These are phyloP conservation scores for Oreochromis grahami DNA, from an alignment of 2,797 vertebrate genomes.

Conservation along the genomic window DNA sequence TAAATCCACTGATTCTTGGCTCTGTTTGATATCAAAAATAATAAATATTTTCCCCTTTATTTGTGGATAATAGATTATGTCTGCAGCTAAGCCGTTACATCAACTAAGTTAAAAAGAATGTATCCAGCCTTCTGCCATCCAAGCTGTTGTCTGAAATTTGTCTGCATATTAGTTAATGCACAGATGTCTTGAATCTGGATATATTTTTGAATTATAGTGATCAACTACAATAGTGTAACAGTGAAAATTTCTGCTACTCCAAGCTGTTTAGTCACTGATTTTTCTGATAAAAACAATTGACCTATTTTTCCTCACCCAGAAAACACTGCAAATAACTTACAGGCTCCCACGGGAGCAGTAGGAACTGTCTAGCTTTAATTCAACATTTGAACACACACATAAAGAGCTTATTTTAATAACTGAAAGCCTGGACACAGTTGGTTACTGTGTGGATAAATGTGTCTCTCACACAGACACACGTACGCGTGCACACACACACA, in stretches of 20 bases:
- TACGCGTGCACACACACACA: not conserved
- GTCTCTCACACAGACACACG: not conserved
- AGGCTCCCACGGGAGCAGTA: not conserved
- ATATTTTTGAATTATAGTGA: not conserved
- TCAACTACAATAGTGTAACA: not conserved
- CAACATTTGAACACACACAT: not conserved
- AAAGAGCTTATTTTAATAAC: not conserved
- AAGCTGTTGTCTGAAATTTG: not conserved
- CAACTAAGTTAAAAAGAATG: not conserved
- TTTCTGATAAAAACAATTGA: not conserved
- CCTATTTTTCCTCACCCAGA: conserved; percentile 34
- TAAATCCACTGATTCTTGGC: not conserved
- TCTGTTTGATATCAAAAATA: not conserved
- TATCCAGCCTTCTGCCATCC: not conserved
- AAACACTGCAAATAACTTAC: conserved; percentile 6
- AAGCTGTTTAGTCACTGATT: not conserved
- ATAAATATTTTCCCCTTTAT: not conserved
- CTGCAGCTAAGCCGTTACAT: not conserved
- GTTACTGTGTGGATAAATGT: conserved; percentile 28
- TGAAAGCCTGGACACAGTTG: conserved; percentile 12
- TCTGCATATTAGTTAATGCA: not conserved
- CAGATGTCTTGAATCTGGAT: not conserved
- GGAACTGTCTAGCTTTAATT: conserved; percentile 19
- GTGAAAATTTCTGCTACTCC: not conserved
- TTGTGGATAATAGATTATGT: not conserved